Evolutionary conservation across 1,140 invertebrate genomes (phyloP).

Genomic region (Drosophila leontia): DNA sequence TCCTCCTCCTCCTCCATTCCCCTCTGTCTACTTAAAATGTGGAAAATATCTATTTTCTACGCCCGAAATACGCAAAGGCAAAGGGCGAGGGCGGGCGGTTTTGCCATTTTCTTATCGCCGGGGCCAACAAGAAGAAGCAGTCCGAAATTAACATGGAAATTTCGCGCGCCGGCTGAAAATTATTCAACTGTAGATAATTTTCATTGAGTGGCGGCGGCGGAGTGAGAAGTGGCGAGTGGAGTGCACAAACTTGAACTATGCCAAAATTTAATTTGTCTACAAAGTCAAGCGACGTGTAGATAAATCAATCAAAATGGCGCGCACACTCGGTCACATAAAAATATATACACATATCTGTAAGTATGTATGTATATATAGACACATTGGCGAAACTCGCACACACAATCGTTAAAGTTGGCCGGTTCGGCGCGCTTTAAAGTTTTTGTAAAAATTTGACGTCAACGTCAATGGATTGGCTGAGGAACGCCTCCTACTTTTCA

Average conservation of each 20-base stretch:
- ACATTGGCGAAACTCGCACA: constrained; percentile 17
- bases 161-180: constrained; percentile 65
- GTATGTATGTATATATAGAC: not conserved
- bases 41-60: constrained; percentile 82
- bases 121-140: constrained; percentile 39
- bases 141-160: constrained; percentile 74
- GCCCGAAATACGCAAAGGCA: constrained; percentile 54
- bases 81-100: not conserved
- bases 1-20: not conserved
- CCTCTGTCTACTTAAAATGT: constrained; percentile 78
- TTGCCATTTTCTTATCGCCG: constrained; percentile 75
- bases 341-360: not conserved
- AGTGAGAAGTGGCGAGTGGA: not conserved
- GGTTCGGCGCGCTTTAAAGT: constrained; percentile 75
- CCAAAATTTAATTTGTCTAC: constrained; percentile 78
- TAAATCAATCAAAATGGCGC: constrained; percentile 80
- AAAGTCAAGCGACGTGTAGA: constrained; percentile 75
- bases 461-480: constrained; percentile 54
- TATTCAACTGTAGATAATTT: constrained; percentile 82
- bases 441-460: constrained; percentile 51
- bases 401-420: constrained; percentile 42
- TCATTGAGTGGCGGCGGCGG: constrained; percentile 41
- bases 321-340: constrained; percentile 24
- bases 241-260: constrained; percentile 58
- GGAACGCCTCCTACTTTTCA: constrained; percentile 20